phyloP scores from a whole-genome alignment of 1,140 invertebrate genomes.

The Paramacrobiotus metropolitanus region DNA sequence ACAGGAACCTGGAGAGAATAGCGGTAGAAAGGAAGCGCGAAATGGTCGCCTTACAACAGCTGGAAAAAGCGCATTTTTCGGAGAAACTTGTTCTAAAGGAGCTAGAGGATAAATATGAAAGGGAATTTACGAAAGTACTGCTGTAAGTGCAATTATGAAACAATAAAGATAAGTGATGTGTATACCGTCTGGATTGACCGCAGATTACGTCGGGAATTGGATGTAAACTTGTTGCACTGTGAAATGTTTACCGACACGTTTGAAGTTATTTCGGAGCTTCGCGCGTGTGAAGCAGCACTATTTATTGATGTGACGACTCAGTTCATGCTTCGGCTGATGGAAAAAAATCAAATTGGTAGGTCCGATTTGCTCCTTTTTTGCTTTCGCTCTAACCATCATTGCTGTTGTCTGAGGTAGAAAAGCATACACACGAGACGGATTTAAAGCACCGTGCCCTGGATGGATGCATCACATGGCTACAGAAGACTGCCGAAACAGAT shows the following conservation, averaged over 20 bases:
- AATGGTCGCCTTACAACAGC: no score
- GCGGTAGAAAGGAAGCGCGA: no score
- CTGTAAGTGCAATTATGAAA: neutral
- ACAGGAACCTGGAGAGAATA: no score
- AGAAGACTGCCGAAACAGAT: neutral
- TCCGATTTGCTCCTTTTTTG: neutral
- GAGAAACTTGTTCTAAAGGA: neutral
- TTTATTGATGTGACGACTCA: neutral
- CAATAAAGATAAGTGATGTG: neutral
- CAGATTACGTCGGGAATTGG: neutral
- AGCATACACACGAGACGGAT: neutral
- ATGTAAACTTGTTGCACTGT: neutral
- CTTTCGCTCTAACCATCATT: neutral
- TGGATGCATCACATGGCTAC: neutral
- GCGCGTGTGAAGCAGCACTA: neutral
- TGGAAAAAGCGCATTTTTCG: neutral
- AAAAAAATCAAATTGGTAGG: conserved; percentile 1
- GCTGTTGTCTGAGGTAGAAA: neutral
- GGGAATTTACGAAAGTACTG: neutral
- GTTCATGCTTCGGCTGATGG: neutral
- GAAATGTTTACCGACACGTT: neutral
- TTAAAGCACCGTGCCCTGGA: neutral
- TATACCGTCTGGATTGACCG: neutral
- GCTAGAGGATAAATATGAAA: neutral
- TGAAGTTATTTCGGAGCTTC: neutral